These are phyloP conservation scores for Aurelia aurita complex sp. Pacific DNA, from an alignment of 30 jellyfish, hydroid and myxozoan genomes.

Conservation along the genomic window DNA sequence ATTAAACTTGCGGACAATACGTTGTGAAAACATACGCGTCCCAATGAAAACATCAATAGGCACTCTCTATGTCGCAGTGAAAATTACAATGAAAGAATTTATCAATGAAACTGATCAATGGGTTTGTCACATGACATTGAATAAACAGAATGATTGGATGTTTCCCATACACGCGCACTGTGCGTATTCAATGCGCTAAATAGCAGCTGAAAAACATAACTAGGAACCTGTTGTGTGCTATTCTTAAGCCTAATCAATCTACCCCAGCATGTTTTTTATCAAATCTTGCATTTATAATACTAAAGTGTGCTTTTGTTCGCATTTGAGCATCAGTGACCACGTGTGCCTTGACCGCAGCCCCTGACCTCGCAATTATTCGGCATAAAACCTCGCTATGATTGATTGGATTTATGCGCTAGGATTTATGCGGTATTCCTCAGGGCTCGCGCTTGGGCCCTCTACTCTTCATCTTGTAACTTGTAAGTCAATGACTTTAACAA, in stretches of 20 bases:
- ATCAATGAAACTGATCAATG: not conserved
- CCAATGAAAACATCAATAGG: not conserved
- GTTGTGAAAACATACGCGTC: not conserved
- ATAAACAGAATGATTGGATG: not conserved
- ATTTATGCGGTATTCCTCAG: conserved; percentile 7
- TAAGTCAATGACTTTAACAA: conserved; percentile 7
- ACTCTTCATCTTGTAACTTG: conserved; percentile 18
- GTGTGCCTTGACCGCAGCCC: conserved; percentile 10
- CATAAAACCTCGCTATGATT: too few relatives aligned
- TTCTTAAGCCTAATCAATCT: conserved; percentile 12
- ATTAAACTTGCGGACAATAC: conserved; percentile 1
- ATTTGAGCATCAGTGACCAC: not conserved
- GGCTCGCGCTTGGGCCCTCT: not conserved
- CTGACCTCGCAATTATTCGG: not conserved
- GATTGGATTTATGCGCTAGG: too few relatives aligned
- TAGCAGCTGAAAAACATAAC: conserved; percentile 39
- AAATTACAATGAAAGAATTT: not conserved
- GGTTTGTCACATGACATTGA: not conserved
- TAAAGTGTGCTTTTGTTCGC: conserved; percentile 46
- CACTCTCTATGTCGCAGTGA: not conserved
- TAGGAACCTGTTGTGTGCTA: conserved; percentile 43
- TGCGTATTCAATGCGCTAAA: conserved; percentile 11
- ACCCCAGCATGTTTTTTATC: conserved; percentile 10
- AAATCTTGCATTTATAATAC: too few relatives aligned
- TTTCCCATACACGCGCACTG: not conserved